Evolutionary conservation across 1,140 invertebrate genomes (phyloP).

Genomic region (Pseudomyrmex gracilis): DNA sequence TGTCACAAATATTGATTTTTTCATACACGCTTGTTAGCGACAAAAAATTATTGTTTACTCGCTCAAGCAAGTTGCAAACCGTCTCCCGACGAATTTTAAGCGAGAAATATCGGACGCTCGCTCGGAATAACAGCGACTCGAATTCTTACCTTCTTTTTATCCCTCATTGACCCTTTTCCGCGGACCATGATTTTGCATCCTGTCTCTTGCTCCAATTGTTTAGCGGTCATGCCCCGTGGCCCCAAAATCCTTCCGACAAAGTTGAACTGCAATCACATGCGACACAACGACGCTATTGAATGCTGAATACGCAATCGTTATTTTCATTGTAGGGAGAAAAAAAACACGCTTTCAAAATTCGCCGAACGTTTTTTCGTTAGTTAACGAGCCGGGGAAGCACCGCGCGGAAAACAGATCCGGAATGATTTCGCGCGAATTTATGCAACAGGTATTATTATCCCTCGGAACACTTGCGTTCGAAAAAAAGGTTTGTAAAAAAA

Average conservation of each 20-base stretch:
- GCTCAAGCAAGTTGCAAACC: too few relatives aligned
- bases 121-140: not conserved
- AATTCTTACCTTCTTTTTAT: slow-evolving; percentile 98
- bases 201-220: slow-evolving; percentile 99
- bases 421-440: too few relatives aligned
- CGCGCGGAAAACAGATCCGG: too few relatives aligned
- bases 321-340: too few relatives aligned
- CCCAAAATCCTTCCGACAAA: slow-evolving; percentile 99
- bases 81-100: not conserved
- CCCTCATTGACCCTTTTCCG: slow-evolving; percentile 99
- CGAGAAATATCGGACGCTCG: not conserved
- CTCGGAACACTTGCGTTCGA: too few relatives aligned
- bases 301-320: not conserved
- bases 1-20: too few relatives aligned
- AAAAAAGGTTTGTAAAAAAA: not conserved
- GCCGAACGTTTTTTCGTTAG: too few relatives aligned
- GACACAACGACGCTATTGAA: not conserved
- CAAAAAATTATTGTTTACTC: too few relatives aligned
- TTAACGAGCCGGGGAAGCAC: too few relatives aligned
- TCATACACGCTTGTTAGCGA: too few relatives aligned
- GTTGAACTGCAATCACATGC: slow-evolving; percentile 95
- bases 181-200: slow-evolving; percentile 99
- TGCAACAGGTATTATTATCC: too few relatives aligned
- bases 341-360: too few relatives aligned
- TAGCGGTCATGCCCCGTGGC: slow-evolving; percentile 99